A percentile compares a stretch with the other conserved stretches of the same genome.
phyloP scores from a whole-genome alignment of 37 sponge, comb jelly and placozoan species.

The Geodia barretti region DNA sequence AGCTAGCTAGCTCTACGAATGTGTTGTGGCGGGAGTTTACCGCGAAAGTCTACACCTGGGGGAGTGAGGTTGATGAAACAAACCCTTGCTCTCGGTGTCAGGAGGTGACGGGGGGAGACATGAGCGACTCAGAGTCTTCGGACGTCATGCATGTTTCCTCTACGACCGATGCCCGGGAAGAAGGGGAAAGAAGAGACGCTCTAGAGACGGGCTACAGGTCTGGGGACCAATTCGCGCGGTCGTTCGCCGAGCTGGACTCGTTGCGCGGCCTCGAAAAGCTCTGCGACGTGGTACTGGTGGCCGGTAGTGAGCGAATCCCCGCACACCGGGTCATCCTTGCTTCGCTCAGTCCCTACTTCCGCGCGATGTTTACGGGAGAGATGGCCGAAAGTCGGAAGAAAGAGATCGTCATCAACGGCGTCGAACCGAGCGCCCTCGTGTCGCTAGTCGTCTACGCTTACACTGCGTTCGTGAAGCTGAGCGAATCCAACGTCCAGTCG shows the following conservation, averaged over 20 bases:
- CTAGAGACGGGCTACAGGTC: constrained; percentile 22
- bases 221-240: constrained; percentile 10
- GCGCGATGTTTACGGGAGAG: constrained; percentile 54
- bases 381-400: constrained; percentile 58
- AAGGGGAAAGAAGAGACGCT: no score
- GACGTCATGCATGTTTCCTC: no score
- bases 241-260: constrained; percentile 25
- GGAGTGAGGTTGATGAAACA: no score
- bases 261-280: constrained; percentile 3
- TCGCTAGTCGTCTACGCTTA: constrained; percentile 54
- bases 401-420: constrained; percentile 36
- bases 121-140: no score
- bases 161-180: not conserved
- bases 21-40: no score
- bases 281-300: constrained; percentile 37
- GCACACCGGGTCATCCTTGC: constrained; percentile 34
- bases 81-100: no score
- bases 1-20: no score
- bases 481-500: constrained; percentile 58
- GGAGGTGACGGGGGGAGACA: no score
- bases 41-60: no score
- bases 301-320: constrained; percentile 15
- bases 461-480: constrained; percentile 40
- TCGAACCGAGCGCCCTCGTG: constrained; percentile 28
- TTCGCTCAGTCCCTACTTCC: constrained; percentile 35